phyloP scores from a whole-genome alignment of 2,113 vertebrate species.

The Nothoprocta pentlandii region DNA sequence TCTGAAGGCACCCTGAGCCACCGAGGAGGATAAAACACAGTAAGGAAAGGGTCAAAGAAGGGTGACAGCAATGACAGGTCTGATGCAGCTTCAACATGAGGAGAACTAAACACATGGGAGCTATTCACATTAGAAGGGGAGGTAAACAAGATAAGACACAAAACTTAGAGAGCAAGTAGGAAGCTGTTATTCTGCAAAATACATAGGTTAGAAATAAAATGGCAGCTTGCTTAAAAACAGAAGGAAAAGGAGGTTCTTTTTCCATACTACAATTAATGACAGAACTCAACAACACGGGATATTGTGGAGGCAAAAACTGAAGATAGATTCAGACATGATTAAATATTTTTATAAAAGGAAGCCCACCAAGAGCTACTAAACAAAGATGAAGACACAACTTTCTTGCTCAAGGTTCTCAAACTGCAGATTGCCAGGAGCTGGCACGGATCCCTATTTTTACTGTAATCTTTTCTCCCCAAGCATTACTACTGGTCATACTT shows the following conservation, averaged over 20 bases:
- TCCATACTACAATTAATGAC: background rate
- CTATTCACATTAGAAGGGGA: background rate
- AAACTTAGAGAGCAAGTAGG: background rate
- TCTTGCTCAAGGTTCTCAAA: background rate
- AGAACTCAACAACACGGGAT: background rate
- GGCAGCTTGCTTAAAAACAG: background rate
- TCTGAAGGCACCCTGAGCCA: background rate
- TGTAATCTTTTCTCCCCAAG: background rate
- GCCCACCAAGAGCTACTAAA: background rate
- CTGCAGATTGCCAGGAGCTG: background rate
- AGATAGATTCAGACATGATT: background rate
- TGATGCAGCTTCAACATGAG: background rate
- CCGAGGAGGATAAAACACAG: background rate
- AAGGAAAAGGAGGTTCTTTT: conserved; percentile 40
- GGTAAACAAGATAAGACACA: background rate
- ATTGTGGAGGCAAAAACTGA: background rate
- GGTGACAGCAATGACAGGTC: rapidly evolving
- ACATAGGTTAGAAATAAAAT: background rate
- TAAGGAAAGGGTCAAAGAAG: background rate
- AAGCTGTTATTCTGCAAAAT: background rate
- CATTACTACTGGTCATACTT: background rate
- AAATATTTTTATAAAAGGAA: background rate
- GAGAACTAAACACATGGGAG: background rate
- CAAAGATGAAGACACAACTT: background rate
- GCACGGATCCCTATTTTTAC: background rate